A percentile compares a stretch with the other conserved stretches of the same genome.
phyloP scores from a whole-genome alignment of 64 coral and sea anemone species.

The Acropora tenuis region DNA sequence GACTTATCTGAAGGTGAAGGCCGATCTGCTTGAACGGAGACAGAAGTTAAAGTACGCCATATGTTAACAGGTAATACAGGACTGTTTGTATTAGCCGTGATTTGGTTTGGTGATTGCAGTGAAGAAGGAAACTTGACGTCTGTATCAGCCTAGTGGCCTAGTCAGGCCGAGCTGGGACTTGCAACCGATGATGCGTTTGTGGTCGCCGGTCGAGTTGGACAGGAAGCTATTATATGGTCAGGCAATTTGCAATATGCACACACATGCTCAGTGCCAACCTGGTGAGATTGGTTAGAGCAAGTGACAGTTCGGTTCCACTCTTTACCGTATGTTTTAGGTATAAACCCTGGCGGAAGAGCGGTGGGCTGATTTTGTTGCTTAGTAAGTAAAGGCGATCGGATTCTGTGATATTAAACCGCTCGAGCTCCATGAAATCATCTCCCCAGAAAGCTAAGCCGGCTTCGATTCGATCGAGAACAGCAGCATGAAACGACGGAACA shows the following conservation, averaged over 20 bases:
- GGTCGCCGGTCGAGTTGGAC: constrained; percentile 6
- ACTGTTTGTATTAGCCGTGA: not conserved
- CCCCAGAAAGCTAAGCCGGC: constrained; percentile 9
- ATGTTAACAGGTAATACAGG: not conserved
- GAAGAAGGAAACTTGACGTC: not conserved
- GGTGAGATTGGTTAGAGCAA: not conserved
- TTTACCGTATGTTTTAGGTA: not conserved
- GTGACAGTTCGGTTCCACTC: constrained; percentile 5
- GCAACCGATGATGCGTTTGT: not conserved
- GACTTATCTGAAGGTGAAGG: not conserved
- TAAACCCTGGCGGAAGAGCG: not conserved
- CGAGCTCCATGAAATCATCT: constrained; percentile 8
- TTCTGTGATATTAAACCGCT: constrained; percentile 49
- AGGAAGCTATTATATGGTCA: constrained; percentile 25
- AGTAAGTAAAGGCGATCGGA: not conserved
- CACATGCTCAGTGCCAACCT: constrained; percentile 4
- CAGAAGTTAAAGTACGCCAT: not conserved
- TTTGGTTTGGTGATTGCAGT: not conserved
- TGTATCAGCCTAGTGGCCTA: too few species aligned
- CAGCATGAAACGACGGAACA: constrained; percentile 37
- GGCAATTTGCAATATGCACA: constrained; percentile 27
- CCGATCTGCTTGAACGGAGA: not conserved
- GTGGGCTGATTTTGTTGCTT: not conserved
- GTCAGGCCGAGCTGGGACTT: too few species aligned
- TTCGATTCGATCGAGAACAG: constrained; percentile 12